Conservation (phyloP, 2,113 vertebrate genomes). For the Gymnarchus niloticus region DNA sequence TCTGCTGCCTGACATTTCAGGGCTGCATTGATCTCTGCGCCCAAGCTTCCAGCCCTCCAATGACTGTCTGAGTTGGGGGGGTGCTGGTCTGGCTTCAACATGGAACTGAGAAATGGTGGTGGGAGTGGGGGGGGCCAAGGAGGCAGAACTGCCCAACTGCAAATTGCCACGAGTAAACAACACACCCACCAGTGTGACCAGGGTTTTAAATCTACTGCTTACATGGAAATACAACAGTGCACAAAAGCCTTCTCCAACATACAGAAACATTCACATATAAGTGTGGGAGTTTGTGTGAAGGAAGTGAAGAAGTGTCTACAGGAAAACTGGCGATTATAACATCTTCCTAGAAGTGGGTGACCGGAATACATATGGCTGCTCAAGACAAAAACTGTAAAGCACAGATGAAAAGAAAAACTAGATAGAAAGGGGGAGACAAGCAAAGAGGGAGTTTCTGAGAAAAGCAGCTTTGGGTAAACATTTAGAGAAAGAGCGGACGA, state of each 20-base stretch:
- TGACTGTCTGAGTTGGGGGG: constrained; percentile 73
- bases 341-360: constrained; percentile 76
- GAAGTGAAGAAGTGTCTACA: constrained; percentile 63
- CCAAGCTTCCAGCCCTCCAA: constrained; percentile 90
- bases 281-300: constrained; percentile 33
- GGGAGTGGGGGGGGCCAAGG: constrained; percentile 39
- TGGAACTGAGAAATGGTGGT: constrained; percentile 71
- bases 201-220: constrained; percentile 76
- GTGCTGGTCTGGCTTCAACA: constrained; percentile 72
- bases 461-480: constrained; percentile 71
- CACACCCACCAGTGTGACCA: constrained; percentile 72
- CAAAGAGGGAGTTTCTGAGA: constrained; percentile 63
- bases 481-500: constrained; percentile 62
- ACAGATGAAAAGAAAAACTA: constrained; percentile 41
- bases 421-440: constrained; percentile 37
- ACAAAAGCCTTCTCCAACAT: constrained; percentile 65
- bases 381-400: constrained; percentile 20
- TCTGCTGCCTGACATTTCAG: constrained; percentile 96
- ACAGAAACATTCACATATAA: constrained; percentile 38
- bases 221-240: constrained; percentile 73
- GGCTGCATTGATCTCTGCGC: constrained; percentile 90
- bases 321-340: constrained; percentile 86
- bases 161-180: constrained; percentile 78
- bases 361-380: constrained; percentile 51
- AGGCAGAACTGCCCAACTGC: constrained; percentile 77